Evolutionary conservation across 2,113 vertebrate species (phyloP).

Genomic region (Trogon surrucura): DNA sequence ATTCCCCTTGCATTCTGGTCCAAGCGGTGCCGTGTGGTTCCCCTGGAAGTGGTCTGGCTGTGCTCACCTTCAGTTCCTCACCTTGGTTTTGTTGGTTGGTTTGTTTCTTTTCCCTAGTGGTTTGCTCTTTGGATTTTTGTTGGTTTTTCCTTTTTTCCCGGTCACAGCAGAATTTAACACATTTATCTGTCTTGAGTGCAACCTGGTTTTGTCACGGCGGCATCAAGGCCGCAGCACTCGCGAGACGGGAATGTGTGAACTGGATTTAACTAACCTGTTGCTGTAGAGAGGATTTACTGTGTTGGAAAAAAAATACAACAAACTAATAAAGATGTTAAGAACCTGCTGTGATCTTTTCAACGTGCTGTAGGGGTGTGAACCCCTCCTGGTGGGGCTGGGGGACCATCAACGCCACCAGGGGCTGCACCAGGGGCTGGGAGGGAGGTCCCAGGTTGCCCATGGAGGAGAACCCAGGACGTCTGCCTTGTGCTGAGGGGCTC

Average conservation of each 20-base stretch:
- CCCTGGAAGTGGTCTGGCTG: conserved; percentile 50
- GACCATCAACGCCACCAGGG: no score
- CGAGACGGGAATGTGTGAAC: conserved; percentile 61
- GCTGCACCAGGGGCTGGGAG: no score
- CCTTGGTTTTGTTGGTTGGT: neutral
- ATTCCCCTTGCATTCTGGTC: neutral
- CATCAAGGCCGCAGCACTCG: conserved; percentile 45
- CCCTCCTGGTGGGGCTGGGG: no score
- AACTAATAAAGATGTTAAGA: conserved; percentile 77
- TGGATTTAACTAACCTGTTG: conserved; percentile 59
- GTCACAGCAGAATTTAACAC: neutral
- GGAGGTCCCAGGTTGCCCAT: no score
- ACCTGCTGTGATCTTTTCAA: neutral
- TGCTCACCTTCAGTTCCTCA: conserved; percentile 3
- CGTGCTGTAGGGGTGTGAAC: neutral
- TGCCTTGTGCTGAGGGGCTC: no score
- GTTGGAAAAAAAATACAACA: conserved; percentile 61
- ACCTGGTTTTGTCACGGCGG: conserved; percentile 62
- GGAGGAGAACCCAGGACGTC: no score
- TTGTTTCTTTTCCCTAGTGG: conserved; percentile 31
- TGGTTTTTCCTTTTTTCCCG: neutral
- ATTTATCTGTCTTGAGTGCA: conserved; percentile 50
- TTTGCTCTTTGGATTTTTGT: conserved; percentile 19
- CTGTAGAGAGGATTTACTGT: conserved; percentile 73
- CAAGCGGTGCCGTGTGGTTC: conserved; percentile 62